phyloP scores from a whole-genome alignment of 1,140 invertebrate genomes.

The Hylyphantes graminicola region DNA sequence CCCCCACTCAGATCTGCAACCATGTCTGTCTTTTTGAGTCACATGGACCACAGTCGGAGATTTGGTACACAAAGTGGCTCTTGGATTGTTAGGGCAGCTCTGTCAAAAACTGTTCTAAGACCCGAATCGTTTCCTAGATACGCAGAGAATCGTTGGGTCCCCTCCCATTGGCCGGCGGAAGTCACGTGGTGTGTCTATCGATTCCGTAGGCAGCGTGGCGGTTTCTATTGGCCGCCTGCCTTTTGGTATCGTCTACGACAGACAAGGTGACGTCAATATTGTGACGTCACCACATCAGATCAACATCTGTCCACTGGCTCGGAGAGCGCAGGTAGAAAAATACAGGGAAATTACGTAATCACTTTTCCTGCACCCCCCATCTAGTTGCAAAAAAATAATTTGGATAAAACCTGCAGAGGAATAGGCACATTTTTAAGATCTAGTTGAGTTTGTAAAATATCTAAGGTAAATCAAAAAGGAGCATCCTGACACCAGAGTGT shows the following conservation, averaged over 20 bases:
- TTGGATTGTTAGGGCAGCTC: constrained; percentile 31
- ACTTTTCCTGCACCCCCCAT: constrained; percentile 19
- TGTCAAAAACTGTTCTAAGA: constrained; percentile 49
- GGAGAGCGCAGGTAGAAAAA: constrained; percentile 48
- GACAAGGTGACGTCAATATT: constrained; percentile 57
- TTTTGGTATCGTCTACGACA: constrained; percentile 50
- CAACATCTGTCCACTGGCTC: constrained; percentile 29
- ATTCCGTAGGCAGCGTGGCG: constrained; percentile 40
- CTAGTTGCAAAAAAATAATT: not conserved
- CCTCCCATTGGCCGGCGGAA: not conserved
- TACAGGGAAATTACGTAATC: constrained; percentile 48
- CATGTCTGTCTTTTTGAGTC: constrained; percentile 44
- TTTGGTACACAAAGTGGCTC: constrained; percentile 17
- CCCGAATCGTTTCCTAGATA: constrained; percentile 49
- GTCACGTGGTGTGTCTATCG: constrained; percentile 40
- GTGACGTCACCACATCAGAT: constrained; percentile 42
- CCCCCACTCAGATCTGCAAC: constrained; percentile 39
- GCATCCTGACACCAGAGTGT: no score
- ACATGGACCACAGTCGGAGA: constrained; percentile 37
- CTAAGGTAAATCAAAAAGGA: no score
- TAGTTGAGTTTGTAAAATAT: no score
- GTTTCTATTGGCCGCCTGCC: constrained; percentile 40
- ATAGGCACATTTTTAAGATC: not conserved
- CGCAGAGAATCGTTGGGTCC: constrained; percentile 47
- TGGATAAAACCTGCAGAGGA: not conserved